These are phyloP conservation scores for Diuraphis noxia DNA, from an alignment of 1,140 invertebrate genomes.

Conservation along the genomic window DNA sequence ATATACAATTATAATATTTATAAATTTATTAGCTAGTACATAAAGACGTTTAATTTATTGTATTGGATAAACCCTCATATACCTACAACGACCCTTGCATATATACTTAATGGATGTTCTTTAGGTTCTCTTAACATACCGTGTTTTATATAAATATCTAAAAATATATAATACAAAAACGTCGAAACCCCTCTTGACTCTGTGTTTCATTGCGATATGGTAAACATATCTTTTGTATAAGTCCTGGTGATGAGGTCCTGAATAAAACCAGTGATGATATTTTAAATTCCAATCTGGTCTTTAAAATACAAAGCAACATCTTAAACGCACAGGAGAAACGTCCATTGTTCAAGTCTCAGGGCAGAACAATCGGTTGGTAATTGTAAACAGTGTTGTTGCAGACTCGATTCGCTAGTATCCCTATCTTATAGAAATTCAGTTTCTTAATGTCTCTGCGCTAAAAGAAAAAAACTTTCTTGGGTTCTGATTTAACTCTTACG, in stretches of 20 bases:
- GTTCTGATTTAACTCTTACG: neutral
- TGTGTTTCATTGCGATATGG: neutral
- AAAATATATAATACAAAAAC: neutral
- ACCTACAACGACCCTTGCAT: neutral
- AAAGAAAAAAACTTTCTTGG: constrained; percentile 15
- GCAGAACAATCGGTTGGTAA: constrained; percentile 1
- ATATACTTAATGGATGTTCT: neutral
- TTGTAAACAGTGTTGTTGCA: neutral
- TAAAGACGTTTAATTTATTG: neutral
- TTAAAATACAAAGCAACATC: constrained; percentile 6
- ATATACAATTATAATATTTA: neutral
- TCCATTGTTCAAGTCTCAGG: neutral
- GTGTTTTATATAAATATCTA: neutral
- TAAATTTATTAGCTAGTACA: neutral
- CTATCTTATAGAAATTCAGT: neutral
- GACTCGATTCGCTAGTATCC: neutral
- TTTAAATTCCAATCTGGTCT: constrained; percentile 30
- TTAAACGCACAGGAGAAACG: neutral
- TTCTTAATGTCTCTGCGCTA: neutral
- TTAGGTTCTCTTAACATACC: neutral
- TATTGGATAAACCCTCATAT: neutral
- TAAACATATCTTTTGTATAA: constrained; percentile 15
- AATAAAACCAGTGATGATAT: constrained; percentile 7
- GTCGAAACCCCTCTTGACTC: neutral
- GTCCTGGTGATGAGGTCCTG: neutral